Conservation (phyloP, 2,888 invertebrate species). For the Apamea anceps region DNA sequence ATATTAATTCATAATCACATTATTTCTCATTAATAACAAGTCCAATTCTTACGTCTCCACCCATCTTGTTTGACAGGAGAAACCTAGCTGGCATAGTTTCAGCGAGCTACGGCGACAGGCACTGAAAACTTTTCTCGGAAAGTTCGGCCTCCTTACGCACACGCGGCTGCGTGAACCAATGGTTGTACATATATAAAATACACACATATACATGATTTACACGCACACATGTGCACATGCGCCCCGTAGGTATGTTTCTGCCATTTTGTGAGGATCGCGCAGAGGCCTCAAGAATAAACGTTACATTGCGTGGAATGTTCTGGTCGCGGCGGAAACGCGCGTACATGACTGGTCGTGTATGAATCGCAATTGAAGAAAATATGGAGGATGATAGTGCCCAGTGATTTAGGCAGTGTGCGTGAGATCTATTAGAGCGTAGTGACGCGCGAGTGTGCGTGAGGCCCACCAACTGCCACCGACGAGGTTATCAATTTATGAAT, state of each 20-base stretch:
- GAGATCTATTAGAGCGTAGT: slow-evolving; percentile 66
- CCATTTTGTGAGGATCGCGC: slow-evolving; percentile 71
- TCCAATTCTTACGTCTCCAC: slow-evolving; percentile 13
- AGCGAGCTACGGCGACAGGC: slow-evolving; percentile 52
- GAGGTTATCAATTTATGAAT: slow-evolving; percentile 87
- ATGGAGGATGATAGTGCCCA: slow-evolving; percentile 68
- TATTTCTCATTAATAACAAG: slow-evolving; percentile 37
- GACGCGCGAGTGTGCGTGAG: slow-evolving; percentile 64
- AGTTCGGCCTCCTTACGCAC: slow-evolving; percentile 76
- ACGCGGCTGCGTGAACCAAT: slow-evolving; percentile 68
- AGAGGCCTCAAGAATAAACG: slow-evolving; percentile 70
- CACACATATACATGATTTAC: slow-evolving; percentile 64
- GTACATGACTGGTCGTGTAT: slow-evolving; percentile 57
- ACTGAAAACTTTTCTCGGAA: slow-evolving; percentile 77
- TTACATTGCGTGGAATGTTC: slow-evolving; percentile 74
- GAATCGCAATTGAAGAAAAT: slow-evolving; percentile 63
- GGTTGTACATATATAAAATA: slow-evolving; percentile 67
- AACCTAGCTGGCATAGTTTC: slow-evolving; percentile 56
- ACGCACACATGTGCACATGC: slow-evolving; percentile 69
- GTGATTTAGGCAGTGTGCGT: slow-evolving; percentile 67
- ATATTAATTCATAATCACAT: slow-evolving; percentile 53
- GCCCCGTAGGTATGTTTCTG: slow-evolving; percentile 73
- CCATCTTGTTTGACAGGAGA: slow-evolving; percentile 39
- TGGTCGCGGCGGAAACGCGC: slow-evolving; percentile 27
- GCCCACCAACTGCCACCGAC: slow-evolving; percentile 77